A percentile compares a stretch with the other conserved stretches of the same genome.
These are phyloP conservation scores for Xiphophorus maculatus DNA, from an alignment of 2,113 vertebrate genomes.

Conservation along the genomic window DNA sequence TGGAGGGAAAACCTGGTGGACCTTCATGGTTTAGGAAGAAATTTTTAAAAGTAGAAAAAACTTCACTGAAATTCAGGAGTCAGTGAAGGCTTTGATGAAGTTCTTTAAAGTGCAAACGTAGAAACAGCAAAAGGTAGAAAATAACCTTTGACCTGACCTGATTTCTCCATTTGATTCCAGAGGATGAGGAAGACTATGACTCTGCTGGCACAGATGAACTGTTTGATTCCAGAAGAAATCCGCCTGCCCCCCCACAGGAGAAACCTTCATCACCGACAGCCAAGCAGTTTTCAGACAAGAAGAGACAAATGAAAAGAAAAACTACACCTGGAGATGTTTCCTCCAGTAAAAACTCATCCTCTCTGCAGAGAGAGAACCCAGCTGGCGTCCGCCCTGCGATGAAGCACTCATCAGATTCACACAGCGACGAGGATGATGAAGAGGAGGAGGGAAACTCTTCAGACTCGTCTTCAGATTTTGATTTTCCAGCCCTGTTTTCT, in stretches of 20 bases:
- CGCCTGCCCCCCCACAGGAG: background rate
- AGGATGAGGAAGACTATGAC: slow-evolving; percentile 79
- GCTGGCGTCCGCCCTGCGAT: background rate
- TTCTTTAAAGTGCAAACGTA: background rate
- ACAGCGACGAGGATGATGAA: slow-evolving; percentile 21
- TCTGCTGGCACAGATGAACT: slow-evolving; percentile 92
- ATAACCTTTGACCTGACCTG: background rate
- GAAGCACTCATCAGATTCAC: slow-evolving; percentile 15
- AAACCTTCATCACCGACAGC: background rate
- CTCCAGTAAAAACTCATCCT: slow-evolving; percentile 21
- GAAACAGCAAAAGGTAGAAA: background rate
- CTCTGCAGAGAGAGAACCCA: background rate
- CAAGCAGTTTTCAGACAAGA: background rate
- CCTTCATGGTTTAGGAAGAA: background rate
- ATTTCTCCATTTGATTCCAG: slow-evolving; percentile 31
- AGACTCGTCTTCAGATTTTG: slow-evolving; percentile 70
- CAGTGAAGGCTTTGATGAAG: background rate
- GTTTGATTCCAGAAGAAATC: slow-evolving; percentile 74
- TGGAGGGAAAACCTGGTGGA: background rate
- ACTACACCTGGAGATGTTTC: slow-evolving; percentile 52
- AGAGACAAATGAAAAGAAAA: slow-evolving; percentile 25
- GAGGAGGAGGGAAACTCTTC: slow-evolving; percentile 58
- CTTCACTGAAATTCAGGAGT: background rate
- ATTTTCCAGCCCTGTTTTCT: slow-evolving; percentile 86
- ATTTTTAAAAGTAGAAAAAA: background rate